phyloP scores from a whole-genome alignment of 2,113 vertebrate species.

The Centropristis striata region DNA sequence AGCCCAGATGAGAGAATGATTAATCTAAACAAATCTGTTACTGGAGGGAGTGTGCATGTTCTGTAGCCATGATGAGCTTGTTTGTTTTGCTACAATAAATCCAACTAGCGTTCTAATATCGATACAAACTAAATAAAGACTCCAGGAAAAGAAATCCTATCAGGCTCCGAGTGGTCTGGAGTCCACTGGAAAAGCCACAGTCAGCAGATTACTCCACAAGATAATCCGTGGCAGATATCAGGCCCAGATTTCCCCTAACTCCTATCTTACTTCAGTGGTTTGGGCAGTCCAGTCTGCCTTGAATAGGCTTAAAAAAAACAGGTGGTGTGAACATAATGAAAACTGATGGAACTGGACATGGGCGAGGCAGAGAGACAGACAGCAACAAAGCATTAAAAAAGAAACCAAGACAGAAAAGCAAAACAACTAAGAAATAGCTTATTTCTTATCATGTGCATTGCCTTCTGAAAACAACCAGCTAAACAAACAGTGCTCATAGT shows the following conservation, averaged over 20 bases:
- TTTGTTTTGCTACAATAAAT: background rate
- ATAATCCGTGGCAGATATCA: background rate
- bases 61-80: background rate
- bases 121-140: too few relatives aligned
- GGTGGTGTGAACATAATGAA: background rate
- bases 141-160: background rate
- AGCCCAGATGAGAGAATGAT: background rate
- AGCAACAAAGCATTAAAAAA: background rate
- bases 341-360: conserved; percentile 2
- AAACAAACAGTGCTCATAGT: background rate
- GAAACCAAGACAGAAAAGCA: background rate
- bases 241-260: background rate
- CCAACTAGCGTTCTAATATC: too few relatives aligned
- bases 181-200: background rate
- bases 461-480: background rate
- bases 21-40: background rate
- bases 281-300: background rate
- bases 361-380: background rate
- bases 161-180: background rate
- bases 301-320: background rate
- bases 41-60: background rate
- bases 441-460: background rate
- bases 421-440: background rate
- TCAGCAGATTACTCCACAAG: background rate
- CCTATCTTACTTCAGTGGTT: background rate